Base-by-base conservation (phyloP, 2,888 invertebrate species). In the Xanthia icteritia region DNA sequence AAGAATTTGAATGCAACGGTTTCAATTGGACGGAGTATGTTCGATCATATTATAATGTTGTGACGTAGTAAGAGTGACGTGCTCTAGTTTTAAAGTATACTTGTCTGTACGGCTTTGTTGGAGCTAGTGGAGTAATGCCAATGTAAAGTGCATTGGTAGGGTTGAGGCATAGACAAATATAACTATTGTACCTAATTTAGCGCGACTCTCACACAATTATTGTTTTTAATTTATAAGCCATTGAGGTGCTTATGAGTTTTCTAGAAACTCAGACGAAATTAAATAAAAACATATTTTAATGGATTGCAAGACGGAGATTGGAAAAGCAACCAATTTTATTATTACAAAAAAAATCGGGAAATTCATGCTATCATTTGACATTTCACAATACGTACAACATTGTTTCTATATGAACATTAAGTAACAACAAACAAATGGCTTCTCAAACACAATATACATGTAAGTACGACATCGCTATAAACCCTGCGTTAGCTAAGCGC, bases 1-100 rank as follows among this genome's bases (percentile, higher is more conserved):
- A 94, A 93, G 92, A 91, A 88, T 87, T 89, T 89, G 90, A 90
- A 87, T 90, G 84, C 83, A 85, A 88, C 86, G 83, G 83, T 91
- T 92, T 89, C 88, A 87, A 90, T 88, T 88, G 82, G 88, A 80
- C 69, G 86, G 83, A 81, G 85, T 77, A 85, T 78, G 76, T 79
- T 79, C 78, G 88, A 90, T 90, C 73, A 88, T 82, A 45, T 42
- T 82, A 45, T 42, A 42, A 89, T 77, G 82, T 80, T 86, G 72
- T 79, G 82, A 83, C 82, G 86, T 84, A 83, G 81, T 77, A 69
- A 84, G 78, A 83, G 79, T 81, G 79, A 88, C 84, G 83, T 81
- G 69, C 20, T 79, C 66, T 83, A 79, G 77, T 77, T 86, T 73
- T 66, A 73, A 76, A 77, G 73, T 68, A 63, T 56, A 75, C 64